Evolutionary conservation across 2,113 vertebrate species (phyloP), one percentile per base, ranked within the genome.

Genomic region (Agapornis roseicollis): DNA sequence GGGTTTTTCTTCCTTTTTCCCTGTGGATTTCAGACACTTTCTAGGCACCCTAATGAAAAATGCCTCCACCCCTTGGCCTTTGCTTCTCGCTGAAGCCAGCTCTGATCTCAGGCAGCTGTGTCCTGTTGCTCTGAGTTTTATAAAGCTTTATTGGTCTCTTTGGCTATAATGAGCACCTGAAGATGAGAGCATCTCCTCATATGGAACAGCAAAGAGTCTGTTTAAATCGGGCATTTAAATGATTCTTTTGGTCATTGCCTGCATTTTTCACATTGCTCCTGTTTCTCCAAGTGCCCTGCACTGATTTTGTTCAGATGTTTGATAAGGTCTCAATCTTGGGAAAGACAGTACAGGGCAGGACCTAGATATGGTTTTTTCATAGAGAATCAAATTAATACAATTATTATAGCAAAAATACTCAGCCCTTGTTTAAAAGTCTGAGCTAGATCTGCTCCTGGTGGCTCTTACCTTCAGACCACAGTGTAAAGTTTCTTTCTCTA

Each of bases 61-160:
- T 53, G 2, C 3, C 7, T 23, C 3, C 2, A 3, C 3, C 4
- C 19, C 8, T 7, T 7, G 23, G 35, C 9, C 16, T 50, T 33
- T 73, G 10, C 1, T n/a, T 91, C 56, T 64, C 11, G 1, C 28
- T 63, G 60, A 55, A 60, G 52, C 9, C 58, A 42, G 10, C 8
- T 89, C 15, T 58, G 81, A 24, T 20, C 39, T n/a, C 12, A 42
- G 11, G 7, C 68, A 58, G 27, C 15, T 25, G 25, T 76, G 10
- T 77, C 33, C 16, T 37, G 7, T 35, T 89, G 39, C 20, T 63
- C 49, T 2, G 12, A 63, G 17, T 42, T 71, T 60, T 33, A 22
- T 12, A 13, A 46, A 63, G 9, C 4, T 28, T 80, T 24, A 4
- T 22, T 28, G 7, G 49, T 68, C 6, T 23, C 28, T 41, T 2